Conservation (phyloP, 2,888 invertebrate species). For the Meta bourneti region DNA sequence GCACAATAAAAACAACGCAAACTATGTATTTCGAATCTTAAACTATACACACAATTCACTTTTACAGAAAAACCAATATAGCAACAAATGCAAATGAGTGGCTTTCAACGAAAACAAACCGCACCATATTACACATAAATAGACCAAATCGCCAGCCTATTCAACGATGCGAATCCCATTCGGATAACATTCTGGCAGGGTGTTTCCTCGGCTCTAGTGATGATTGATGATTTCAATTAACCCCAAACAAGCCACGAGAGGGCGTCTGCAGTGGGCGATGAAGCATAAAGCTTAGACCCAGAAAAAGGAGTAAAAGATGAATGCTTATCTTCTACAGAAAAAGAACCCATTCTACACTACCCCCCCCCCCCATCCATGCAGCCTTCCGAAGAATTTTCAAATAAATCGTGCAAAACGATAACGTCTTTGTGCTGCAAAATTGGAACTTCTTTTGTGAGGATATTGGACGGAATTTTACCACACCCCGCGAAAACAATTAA, state of each 20-base stretch:
- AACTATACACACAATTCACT: neutral
- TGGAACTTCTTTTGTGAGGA: constrained; percentile 13
- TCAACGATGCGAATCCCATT: neutral
- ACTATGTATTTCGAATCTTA: neutral
- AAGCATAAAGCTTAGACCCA: neutral
- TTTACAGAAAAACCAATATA: neutral
- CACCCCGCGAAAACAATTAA: neutral
- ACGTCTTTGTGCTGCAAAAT: neutral
- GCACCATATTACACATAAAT: neutral
- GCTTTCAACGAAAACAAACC: neutral
- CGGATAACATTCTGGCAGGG: neutral
- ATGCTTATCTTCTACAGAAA: constrained; percentile 12
- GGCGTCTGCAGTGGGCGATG: neutral
- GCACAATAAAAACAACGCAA: neutral
- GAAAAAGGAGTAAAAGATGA: constrained; percentile 29
- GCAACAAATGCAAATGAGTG: constrained; percentile 1
- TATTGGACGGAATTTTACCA: neutral
- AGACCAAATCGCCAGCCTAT: neutral
- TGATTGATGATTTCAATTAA: constrained; percentile 51
- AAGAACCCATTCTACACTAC: constrained; percentile 5
- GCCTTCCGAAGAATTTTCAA: neutral
- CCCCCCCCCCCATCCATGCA: neutral
- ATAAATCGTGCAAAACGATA: constrained; percentile 10
- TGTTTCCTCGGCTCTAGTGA: constrained; percentile 36
- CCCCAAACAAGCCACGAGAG: neutral